Conservation (phyloP, 2,888 invertebrate species). For the Idaea straminata region DNA sequence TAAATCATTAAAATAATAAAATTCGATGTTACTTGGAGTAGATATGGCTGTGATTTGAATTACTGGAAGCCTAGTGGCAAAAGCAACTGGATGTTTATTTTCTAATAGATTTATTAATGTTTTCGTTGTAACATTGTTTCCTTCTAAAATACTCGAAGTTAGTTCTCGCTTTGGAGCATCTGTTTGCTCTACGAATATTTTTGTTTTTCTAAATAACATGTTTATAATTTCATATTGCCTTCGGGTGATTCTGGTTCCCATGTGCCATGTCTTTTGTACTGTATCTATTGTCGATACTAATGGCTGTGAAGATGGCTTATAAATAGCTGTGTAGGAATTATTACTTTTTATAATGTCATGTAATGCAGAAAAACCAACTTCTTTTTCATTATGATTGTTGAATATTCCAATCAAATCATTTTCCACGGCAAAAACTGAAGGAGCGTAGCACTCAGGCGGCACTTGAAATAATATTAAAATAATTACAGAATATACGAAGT, state of each 20-base stretch:
- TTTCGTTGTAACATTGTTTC: conserved; percentile 16
- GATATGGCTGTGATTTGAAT: conserved; percentile 21
- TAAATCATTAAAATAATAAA: conserved; percentile 61
- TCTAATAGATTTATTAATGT: conserved; percentile 12
- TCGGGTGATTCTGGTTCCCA: background rate
- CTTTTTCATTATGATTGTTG: background rate
- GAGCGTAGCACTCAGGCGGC: background rate
- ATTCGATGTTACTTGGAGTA: conserved; percentile 64
- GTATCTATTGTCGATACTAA: background rate
- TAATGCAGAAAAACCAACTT: background rate
- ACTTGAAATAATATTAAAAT: background rate
- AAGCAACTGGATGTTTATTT: conserved; percentile 15
- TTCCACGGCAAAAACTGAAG: background rate
- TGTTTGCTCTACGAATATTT: conserved; percentile 39
- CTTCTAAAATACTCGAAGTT: conserved; percentile 20
- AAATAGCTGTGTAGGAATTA: background rate
- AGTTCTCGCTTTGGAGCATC: background rate
- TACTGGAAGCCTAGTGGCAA: conserved; percentile 14
- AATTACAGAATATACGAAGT: background rate
- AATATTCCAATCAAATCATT: background rate
- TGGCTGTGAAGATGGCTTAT: background rate
- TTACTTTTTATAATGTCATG: background rate
- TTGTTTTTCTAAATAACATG: conserved; percentile 58
- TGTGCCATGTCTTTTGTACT: background rate
- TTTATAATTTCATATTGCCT: conserved; percentile 62